Conservation (phyloP, 2,888 invertebrate species). For the Panopea generosa region DNA sequence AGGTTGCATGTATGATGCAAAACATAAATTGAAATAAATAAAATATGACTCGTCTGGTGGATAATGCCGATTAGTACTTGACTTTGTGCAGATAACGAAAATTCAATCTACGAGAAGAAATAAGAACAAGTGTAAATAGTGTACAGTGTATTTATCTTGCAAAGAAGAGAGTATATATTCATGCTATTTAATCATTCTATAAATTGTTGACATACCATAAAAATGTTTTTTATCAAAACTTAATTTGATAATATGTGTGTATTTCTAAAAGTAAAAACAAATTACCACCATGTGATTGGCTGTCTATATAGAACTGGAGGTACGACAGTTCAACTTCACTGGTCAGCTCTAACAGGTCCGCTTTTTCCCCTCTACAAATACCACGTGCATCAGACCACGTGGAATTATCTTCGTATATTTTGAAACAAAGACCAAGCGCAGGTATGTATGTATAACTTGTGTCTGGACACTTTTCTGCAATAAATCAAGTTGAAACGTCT, state of each 20-base stretch:
- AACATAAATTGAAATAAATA: too few species aligned
- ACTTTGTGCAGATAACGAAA: too few species aligned
- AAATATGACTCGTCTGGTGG: too few species aligned
- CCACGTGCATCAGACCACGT: conserved; percentile 31
- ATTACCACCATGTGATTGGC: background rate
- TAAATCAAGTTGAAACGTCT: too few species aligned
- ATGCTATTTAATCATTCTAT: too few species aligned
- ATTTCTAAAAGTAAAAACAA: background rate
- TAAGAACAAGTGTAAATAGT: too few species aligned
- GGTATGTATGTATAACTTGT: conserved; percentile 28
- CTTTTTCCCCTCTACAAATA: conserved; percentile 20
- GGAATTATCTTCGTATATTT: conserved; percentile 11
- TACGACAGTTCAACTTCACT: conserved; percentile 12
- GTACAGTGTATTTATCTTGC: too few species aligned
- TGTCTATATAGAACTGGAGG: conserved; percentile 14
- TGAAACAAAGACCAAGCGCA: conserved; percentile 32
- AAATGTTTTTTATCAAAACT: background rate
- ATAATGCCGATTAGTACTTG: too few species aligned
- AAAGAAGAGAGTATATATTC: too few species aligned
- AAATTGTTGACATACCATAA: too few species aligned
- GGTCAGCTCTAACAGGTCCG: conserved; percentile 19
- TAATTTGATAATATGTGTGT: background rate
- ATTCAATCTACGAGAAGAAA: too few species aligned
- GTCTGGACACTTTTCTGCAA: conserved; percentile 38
- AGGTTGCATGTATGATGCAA: too few species aligned